phyloP scores from a whole-genome alignment of 1,140 invertebrate genomes.

The Aleiodes sp. region DNA sequence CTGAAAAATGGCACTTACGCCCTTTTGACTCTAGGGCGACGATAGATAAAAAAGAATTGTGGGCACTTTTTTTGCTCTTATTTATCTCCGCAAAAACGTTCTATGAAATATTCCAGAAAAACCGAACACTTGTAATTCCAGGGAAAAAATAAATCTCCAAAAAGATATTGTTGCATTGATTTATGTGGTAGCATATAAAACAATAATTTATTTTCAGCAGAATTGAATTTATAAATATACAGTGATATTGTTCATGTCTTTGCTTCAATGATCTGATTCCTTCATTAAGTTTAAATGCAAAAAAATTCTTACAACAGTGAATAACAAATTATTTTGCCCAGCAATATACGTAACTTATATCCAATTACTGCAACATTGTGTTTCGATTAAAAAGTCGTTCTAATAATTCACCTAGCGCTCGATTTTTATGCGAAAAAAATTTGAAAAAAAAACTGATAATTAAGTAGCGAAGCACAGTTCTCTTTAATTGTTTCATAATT shows the following conservation, averaged over 20 bases:
- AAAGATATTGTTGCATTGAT: no score
- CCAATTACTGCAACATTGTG: slow-evolving; percentile 8
- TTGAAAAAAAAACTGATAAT: background rate
- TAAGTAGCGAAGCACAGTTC: background rate
- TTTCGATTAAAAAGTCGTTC: background rate
- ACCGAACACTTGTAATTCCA: no score
- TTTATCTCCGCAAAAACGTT: no score
- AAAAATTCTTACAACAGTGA: slow-evolving; percentile 28
- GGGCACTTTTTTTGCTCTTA: no score
- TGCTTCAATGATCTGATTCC: no score
- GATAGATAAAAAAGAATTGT: no score
- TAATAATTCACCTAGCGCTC: background rate
- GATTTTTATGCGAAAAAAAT: no score
- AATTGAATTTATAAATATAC: slow-evolving; percentile 53
- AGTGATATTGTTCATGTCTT: slow-evolving; percentile 31
- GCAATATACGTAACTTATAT: slow-evolving; percentile 26
- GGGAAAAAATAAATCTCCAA: no score
- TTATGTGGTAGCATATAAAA: slow-evolving; percentile 56
- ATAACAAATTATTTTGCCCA: slow-evolving; percentile 35
- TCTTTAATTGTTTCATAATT: background rate
- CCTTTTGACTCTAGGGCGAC: no score
- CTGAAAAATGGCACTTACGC: no score
- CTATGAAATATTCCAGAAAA: no score
- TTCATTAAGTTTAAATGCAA: no score
- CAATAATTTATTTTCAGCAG: slow-evolving; percentile 65